Percentiles rank a stretch among this genome's conserved stretches.
phyloP scores from a whole-genome alignment of 1,140 invertebrate species.

The Brachionus koreanus region DNA sequence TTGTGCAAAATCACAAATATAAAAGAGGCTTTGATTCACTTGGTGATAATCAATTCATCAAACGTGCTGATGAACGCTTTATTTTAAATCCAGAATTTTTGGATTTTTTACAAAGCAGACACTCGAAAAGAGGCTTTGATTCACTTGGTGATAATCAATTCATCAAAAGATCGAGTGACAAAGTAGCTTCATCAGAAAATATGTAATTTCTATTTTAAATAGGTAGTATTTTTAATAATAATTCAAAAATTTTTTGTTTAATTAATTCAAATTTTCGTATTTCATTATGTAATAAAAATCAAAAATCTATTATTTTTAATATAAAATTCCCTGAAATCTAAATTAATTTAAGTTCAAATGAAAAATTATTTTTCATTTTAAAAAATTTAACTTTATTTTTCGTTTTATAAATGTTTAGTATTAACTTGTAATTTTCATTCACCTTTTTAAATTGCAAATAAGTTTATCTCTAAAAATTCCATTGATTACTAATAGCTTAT shows the following conservation, averaged over 20 bases:
- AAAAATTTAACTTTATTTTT: too few species aligned
- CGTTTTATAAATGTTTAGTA: too few species aligned
- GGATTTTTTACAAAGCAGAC: neutral
- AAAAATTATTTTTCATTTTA: too few species aligned
- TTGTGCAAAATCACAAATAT: too few species aligned
- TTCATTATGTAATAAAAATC: neutral
- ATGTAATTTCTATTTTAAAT: neutral
- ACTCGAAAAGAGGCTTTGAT: constrained; percentile 20
- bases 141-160: constrained; percentile 32
- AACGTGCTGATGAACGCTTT: neutral
- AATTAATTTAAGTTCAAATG: too few species aligned
- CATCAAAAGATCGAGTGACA: neutral
- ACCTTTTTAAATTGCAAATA: too few species aligned
- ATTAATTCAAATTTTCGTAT: neutral
- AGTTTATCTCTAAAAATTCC: too few species aligned
- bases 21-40: constrained; percentile 25
- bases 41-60: constrained; percentile 31
- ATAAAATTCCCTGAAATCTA: neutral
- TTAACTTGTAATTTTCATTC: too few species aligned
- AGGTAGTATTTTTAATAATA: too few species aligned
- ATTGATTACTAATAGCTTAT: too few species aligned
- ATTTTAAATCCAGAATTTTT: neutral
- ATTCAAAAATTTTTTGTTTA: neutral
- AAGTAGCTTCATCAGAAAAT: neutral
- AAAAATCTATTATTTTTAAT: neutral